Evolutionary conservation across 37 sponge, comb jelly and placozoan genomes (phyloP), one percentile per base, ranked within the genome.

Genomic region (Geodia barretti): DNA sequence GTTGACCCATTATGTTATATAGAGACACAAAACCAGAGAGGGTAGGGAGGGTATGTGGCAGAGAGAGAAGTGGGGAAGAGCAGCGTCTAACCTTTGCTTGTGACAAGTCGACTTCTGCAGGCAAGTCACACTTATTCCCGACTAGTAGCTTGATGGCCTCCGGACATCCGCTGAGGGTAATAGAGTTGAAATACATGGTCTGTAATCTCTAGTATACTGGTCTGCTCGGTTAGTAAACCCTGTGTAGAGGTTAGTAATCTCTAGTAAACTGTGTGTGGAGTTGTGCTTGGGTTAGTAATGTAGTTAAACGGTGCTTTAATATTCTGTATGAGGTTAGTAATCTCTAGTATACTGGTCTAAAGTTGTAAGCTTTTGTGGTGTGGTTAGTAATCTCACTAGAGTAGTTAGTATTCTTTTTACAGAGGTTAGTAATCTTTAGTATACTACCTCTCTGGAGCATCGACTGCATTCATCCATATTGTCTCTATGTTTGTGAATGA

Each of bases 401-500:
- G n/a, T n/a, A n/a, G n/a, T n/a, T n/a, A n/a, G n/a, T n/a, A n/a
- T n/a, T n/a, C 60, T 59, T 59, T 59, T 59, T 59, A 59, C 14
- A 14, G 7, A 47, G 14, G 54, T 47, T 14, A 47, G 54, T 47
- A 47, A 47, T 47, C 54, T 47, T 47, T 60, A 70, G 33, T 23
- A 1, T 81, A 76, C 41, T 8, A 86, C 87, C 81, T 62, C 26
- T 92, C 92, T 1, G 89, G 89, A 33, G 79, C 79, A 4, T 77
- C 79, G 33, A 92, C 89, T 24, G 85, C 82, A 68, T 76, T 62
- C 85, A 87, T 81, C 92, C 92, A 92, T 5, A 80, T 42, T 11
- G 88, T 81, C 77, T 87, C 83, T 9, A 92, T 72, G 63, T 92
- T 68, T n/a, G 85, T 79, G 65, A 92, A 92, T 21, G 85, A 58